Base-by-base conservation (phyloP, 2,113 vertebrate species). In the Leptobrachium leishanense region DNA sequence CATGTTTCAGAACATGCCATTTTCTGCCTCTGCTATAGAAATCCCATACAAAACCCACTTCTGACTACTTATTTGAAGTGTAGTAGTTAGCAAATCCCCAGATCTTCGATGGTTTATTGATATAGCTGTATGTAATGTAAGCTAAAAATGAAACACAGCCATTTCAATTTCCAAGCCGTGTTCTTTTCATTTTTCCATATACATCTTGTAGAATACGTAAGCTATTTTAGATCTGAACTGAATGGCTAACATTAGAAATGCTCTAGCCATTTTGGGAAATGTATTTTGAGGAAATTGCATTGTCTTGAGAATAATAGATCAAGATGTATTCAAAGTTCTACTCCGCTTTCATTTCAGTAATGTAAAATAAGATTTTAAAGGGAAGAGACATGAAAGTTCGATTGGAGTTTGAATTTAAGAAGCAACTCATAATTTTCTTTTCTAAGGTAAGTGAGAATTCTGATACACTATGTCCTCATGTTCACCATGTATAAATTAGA, bases 301-400 rank as follows among this genome's bases (percentile, higher is more conserved):
- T 77, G 76, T 77, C 54, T 77, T 71, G 54, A 63, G 43, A 77
- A 77, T 77, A 77, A 77, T 77, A 71, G 55, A 77, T 70, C 67
- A 63, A 63, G 55, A 77, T 77, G 20, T 50, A 69, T 44, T 53
- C 67, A 77, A n/a, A 63, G 53, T 62, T 70, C 43, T 77, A 50
- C 42, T 77, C 11, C 67, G 67, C 55, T 63, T 77, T 70, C 55
- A 77, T 77, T 70, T 69, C 43, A 46, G 31, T 46, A 42, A 63
- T 70, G 67, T 63, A 13, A 53, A 6, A 15, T 12, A 50, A 6
- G 43, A 41, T 63, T 70, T 77, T 59, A 43, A 42, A 42, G n/a
- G 43, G 53, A 31, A 76, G 10, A 43, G 40, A 13, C 42, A 59
- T 43, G 41, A 43, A 67, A 67, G 66, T 55, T 67, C 74, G 41